Evolutionary conservation across 2,113 vertebrate species (phyloP).

Genomic region (Rhinopomastus cyanomelas): DNA sequence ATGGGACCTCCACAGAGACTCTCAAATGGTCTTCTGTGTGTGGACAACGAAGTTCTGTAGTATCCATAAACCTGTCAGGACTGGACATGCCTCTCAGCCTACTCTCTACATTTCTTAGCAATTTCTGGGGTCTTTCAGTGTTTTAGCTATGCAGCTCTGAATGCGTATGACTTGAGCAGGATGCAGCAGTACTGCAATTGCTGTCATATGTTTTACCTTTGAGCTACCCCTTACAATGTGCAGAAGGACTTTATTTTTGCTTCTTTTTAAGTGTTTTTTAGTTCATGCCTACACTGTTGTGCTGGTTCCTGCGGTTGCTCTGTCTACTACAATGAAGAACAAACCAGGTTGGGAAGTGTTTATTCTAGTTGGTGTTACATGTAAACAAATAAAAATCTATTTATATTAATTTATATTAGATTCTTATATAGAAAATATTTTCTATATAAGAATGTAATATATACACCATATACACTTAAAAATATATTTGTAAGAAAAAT

Average conservation of each 20-base stretch:
- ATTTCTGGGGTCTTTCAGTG: neutral
- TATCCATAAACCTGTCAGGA: neutral
- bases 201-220: neutral
- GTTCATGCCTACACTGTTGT: neutral
- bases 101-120: neutral
- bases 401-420: no score
- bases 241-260: neutral
- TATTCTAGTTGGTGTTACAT: neutral
- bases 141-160: neutral
- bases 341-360: neutral
- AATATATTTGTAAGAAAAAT: neutral
- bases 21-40: neutral
- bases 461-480: no score
- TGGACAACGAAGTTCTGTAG: neutral
- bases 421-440: no score
- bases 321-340: neutral
- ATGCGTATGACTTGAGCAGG: neutral
- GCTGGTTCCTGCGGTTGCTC: neutral
- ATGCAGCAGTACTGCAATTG: neutral
- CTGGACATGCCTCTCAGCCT: neutral
- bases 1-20: neutral
- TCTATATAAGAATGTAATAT: no score
- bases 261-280: neutral
- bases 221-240: neutral
- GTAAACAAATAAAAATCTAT: no score